Evolutionary conservation across 2,797 vertebrate genomes (phyloP).

Genomic region (Mormyrus proboscirostris): DNA sequence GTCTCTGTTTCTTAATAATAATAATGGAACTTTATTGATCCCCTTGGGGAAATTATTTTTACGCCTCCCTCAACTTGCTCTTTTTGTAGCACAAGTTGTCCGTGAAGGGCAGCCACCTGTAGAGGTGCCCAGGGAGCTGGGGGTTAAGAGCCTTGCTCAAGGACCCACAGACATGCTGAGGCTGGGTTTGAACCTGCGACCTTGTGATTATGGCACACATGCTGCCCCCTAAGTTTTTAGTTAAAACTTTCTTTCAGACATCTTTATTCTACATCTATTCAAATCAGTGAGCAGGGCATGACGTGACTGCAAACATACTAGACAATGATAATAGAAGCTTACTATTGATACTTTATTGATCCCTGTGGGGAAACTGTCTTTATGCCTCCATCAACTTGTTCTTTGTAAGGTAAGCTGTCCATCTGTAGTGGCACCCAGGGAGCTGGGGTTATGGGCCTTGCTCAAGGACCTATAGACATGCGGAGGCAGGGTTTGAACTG

Average conservation of each 20-base stretch:
- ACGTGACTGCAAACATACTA: neutral
- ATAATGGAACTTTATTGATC: too few species aligned
- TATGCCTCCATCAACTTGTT: too few species aligned
- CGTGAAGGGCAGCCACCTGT: too few species aligned
- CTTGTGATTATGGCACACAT: too few species aligned
- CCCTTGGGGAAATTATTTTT: too few species aligned
- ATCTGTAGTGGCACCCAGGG: neutral
- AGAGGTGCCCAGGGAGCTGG: too few species aligned
- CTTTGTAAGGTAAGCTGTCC: neutral
- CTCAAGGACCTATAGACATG: neutral
- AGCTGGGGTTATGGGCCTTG: neutral
- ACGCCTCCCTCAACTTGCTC: too few species aligned
- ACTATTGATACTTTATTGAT: neutral
- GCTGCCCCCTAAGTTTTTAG: neutral
- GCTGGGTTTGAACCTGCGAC: too few species aligned
- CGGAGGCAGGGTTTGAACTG: neutral
- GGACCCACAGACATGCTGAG: too few species aligned
- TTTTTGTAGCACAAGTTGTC: too few species aligned
- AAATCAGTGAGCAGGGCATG: slow-evolving; percentile 18
- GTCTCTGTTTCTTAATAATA: neutral
- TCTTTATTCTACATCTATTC: slow-evolving; percentile 23
- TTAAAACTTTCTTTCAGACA: slow-evolving; percentile 14
- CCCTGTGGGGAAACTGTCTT: too few species aligned
- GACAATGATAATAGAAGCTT: neutral
- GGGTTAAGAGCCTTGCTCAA: too few species aligned